Evolutionary conservation across 2,888 invertebrate genomes (phyloP).

Genomic region (Mechanitis messenoides): DNA sequence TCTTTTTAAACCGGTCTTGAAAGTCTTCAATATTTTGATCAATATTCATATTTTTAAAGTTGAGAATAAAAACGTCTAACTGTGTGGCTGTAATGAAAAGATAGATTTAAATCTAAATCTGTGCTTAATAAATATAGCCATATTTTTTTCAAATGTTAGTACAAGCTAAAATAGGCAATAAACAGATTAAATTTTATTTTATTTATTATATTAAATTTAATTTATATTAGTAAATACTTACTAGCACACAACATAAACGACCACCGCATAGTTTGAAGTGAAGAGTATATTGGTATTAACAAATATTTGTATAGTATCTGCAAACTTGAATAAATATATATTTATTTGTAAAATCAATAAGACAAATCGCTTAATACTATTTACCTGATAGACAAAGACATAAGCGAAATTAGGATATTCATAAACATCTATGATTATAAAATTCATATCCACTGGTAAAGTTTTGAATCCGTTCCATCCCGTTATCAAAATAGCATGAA

Average conservation of each 20-base stretch:
- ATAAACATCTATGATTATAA: neutral
- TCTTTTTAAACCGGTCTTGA: slow-evolving; percentile 42
- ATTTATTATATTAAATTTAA: neutral
- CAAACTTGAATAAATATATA: neutral
- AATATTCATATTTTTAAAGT: slow-evolving; percentile 49
- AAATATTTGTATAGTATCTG: neutral
- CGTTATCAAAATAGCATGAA: neutral
- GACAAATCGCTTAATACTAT: neutral
- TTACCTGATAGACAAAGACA: slow-evolving; percentile 3
- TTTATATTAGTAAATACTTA: slow-evolving; percentile 30
- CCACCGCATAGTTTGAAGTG: slow-evolving; percentile 43
- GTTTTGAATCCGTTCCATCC: slow-evolving; percentile 1
- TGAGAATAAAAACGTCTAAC: slow-evolving; percentile 54
- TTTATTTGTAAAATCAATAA: neutral
- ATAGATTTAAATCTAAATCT: slow-evolving; percentile 10
- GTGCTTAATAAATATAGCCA: too few species aligned
- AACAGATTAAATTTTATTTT: too few species aligned
- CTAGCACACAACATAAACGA: slow-evolving; percentile 44
- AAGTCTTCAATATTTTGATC: slow-evolving; percentile 37
- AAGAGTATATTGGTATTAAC: slow-evolving; percentile 10
- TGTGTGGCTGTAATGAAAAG: slow-evolving; percentile 43
- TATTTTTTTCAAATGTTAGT: too few species aligned
- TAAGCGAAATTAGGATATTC: neutral
- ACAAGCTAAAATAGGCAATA: too few species aligned
- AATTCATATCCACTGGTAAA: slow-evolving; percentile 1